Conservation (phyloP, 23 tunicate species). For the Halocynthia roretzi region DNA sequence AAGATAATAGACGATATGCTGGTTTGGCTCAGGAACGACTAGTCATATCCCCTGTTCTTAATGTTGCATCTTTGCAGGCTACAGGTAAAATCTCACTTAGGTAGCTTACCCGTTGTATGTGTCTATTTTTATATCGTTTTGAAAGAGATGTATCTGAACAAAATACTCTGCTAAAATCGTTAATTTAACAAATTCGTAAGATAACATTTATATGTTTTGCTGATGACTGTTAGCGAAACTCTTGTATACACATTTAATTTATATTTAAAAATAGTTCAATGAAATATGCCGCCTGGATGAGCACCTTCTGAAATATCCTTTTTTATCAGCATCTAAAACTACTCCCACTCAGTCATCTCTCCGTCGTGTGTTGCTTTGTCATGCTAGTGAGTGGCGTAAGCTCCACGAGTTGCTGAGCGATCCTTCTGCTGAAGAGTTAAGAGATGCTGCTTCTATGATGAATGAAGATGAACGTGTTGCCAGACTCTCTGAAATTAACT, state of each 20-base stretch:
- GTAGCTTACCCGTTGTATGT: background rate
- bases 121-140: background rate
- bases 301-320: no score
- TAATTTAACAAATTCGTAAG: no score
- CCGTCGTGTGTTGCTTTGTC: constrained; percentile 22
- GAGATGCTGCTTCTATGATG: constrained; percentile 73
- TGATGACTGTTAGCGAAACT: no score
- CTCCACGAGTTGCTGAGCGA: constrained; percentile 45
- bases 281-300: no score
- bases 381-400: constrained; percentile 55
- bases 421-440: constrained; percentile 58
- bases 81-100: constrained; percentile 18
- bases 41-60: constrained; percentile 32
- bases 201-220: no score
- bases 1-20: constrained; percentile 49
- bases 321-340: constrained; percentile 4
- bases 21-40: constrained; percentile 59
- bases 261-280: no score
- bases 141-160: background rate
- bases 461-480: constrained; percentile 66
- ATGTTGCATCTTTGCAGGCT: constrained; percentile 21
- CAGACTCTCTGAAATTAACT: constrained; percentile 69
- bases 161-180: no score
- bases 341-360: constrained; percentile 25
- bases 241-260: no score